These are phyloP conservation scores for Latheticus oryzae DNA, from an alignment of 2,888 invertebrate species.

Conservation along the genomic window DNA sequence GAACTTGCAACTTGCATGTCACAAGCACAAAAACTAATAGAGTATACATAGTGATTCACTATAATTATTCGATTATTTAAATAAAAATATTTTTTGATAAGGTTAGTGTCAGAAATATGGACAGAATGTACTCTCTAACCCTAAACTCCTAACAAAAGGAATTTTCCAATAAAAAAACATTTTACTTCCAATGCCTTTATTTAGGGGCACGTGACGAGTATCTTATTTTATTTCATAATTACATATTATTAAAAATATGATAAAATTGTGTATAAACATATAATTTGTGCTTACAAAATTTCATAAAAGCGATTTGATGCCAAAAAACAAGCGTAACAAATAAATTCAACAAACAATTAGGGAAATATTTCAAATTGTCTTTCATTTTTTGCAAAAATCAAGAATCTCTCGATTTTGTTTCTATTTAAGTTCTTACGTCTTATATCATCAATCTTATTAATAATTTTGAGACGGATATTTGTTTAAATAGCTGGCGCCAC, in stretches of 20 bases:
- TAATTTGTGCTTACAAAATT: constrained; percentile 65
- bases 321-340: constrained; percentile 53
- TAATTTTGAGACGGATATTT: constrained; percentile 35
- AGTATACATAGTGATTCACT: too few relatives aligned
- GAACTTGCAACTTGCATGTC: too few relatives aligned
- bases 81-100: too few relatives aligned
- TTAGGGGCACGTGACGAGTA: constrained; percentile 37
- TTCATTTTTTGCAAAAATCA: constrained; percentile 22
- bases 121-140: too few relatives aligned
- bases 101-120: too few relatives aligned
- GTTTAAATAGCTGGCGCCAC: constrained; percentile 21
- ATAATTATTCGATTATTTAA: too few relatives aligned
- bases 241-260: constrained; percentile 65
- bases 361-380: constrained; percentile 40
- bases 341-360: constrained; percentile 51
- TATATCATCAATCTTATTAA: constrained; percentile 15
- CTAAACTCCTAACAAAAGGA: too few relatives aligned
- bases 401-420: too few relatives aligned
- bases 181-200: constrained; percentile 38
- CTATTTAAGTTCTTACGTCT: too few relatives aligned
- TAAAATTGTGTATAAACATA: constrained; percentile 66
- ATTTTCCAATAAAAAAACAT: too few relatives aligned
- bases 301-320: constrained; percentile 57
- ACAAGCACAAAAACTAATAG: too few relatives aligned
- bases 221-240: constrained; percentile 43